Base-by-base conservation (phyloP, 2,113 vertebrate species). In the Bambusicola thoracicus region DNA sequence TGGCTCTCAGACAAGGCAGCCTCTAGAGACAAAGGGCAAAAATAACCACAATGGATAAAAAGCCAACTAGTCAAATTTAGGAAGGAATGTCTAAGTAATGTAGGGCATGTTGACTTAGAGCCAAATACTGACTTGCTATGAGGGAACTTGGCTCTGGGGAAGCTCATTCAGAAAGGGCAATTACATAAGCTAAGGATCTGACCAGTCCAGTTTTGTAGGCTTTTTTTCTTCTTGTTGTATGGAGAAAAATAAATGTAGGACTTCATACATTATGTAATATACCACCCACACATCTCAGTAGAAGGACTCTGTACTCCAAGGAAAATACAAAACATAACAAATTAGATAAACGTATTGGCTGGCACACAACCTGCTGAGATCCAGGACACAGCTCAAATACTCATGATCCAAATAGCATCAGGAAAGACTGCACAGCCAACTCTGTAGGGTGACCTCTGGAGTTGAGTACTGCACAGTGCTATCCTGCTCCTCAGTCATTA, bases 41-140 rank as follows among this genome's bases (percentile, higher is more conserved):
- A 96, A 89, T 93, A 96, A 94, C 87, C 8, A 1, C 81, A 81
- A 10, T 3, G 58, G 40, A 36, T 84, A 77, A 82, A 92, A 88
- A 70, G 62, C 46, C 69, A 90, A 15, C 38, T 77, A 59, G 72
- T 62, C 85, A 84, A 36, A 80, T 90, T 92, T 74, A 80, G 79
- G 85, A 75, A 85, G 43, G 58, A 94, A 87, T 81, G 38, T 49
- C 34, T 63, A 66, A 89, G 77, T 73, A 92, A 93, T 21, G 36
- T 13, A 68, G 32, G 32, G 70, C 55, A 67, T 48, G 58, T 49
- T 68, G 70, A 89, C 17, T 48, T 8, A 80, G 87, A 89, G 77
- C n/a, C 68, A 83, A 49, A 58, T 79, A 69, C 48, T n/a, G 36
- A 70, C 48, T 67, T 69, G 40, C 5, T 40, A 46, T 13, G n/a